Base-by-base conservation (phyloP, 2,888 invertebrate genomes). In the Podabrus alpinus region DNA sequence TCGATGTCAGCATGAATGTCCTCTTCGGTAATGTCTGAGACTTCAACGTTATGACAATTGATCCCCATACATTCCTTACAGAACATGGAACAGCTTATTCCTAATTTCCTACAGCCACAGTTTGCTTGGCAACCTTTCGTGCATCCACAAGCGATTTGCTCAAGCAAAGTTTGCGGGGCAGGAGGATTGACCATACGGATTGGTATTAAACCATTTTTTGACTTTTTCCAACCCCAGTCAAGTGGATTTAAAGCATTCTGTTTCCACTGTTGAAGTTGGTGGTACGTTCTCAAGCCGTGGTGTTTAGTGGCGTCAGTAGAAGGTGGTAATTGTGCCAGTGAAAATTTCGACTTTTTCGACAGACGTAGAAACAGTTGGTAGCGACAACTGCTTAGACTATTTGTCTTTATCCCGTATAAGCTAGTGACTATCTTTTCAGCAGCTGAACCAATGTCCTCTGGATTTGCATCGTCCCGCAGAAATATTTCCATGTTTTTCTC, bases 141-240 rank as follows among this genome's bases (percentile, higher is more conserved):
- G 11, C 29, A 29, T 29, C 11, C 11, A 11, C 29, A 29, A 11
- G 29, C 29, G 11, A 29, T 29, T 29, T 9, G 7, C 11, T 29
- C 11, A 7, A 29, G 11, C 7, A 29, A 11, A 29, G 7, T 29
- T 7, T 29, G 9, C 11, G 29, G 29, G 11, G 66, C 68, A 25
- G 62, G 29, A 61, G 68, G 17, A 15, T 45, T 24, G 4, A 25
- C 4, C 70, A 71, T 74, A 60, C 25, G 66, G 16, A 71, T 16
- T 19, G 71, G 67, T 71, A 59, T 16, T 19, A 74, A 66, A 21
- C 74, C 79, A 11, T 70, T 59, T 24, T 21, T 15, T 7, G 67
- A 70, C 66, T 59, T 66, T 67, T 77, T 76, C 79, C 80, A 81
- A 16, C 77, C 80, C 78, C 77, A 79, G 9, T 76, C 15, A 29